Conservation (phyloP, 2,888 invertebrate species). For the Aphrophora alni region DNA sequence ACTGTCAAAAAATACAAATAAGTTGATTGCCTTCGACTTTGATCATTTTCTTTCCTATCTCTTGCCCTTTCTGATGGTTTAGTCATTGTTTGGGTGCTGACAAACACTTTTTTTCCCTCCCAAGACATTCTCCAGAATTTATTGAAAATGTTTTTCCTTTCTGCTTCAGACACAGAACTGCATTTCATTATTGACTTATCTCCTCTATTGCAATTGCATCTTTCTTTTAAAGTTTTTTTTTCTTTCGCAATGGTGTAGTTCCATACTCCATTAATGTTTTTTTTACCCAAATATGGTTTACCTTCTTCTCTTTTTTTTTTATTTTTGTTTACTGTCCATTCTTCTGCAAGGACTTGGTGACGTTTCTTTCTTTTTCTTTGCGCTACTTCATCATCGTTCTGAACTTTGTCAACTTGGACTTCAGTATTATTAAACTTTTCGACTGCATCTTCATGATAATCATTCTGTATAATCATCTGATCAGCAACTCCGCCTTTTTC, state of each 20-base stretch:
- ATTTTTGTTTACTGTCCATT: too few relatives aligned
- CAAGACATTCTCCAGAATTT: neutral
- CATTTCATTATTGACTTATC: neutral
- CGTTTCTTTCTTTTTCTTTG: too few relatives aligned
- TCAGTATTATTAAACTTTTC: too few relatives aligned
- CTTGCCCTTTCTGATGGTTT: neutral
- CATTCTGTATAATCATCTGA: too few relatives aligned
- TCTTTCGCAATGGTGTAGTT: neutral
- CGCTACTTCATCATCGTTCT: too few relatives aligned
- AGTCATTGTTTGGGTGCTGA: neutral
- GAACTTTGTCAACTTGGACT: too few relatives aligned
- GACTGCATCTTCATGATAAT: too few relatives aligned
- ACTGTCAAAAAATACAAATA: neutral
- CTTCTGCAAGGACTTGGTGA: too few relatives aligned
- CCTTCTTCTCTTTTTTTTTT: too few relatives aligned
- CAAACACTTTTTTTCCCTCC: neutral
- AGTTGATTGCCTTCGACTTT: neutral
- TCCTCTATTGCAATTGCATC: neutral
- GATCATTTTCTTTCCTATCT: neutral
- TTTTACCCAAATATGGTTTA: too few relatives aligned
- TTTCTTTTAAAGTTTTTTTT: neutral
- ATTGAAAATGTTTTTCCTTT: neutral
- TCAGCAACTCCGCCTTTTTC: too few relatives aligned
- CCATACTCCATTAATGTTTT: neutral
- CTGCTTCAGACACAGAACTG: neutral